Evolutionary conservation across 2,797 vertebrate species (phyloP), one percentile per base, ranked within the genome.

Genomic region (Cuculus canorus): DNA sequence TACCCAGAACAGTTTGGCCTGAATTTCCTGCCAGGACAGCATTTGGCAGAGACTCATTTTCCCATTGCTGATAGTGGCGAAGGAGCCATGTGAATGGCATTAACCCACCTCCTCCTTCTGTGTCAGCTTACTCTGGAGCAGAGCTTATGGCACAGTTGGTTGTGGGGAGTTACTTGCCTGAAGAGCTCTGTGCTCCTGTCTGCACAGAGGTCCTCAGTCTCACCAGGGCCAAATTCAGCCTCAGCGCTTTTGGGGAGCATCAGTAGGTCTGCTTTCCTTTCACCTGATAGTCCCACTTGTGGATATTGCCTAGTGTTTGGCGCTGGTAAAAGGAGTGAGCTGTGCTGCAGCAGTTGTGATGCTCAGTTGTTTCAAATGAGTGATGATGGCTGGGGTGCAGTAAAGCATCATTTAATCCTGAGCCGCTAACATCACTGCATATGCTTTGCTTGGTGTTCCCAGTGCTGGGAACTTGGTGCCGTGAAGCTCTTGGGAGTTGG

Each of bases 291-390:
- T 33, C 50, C 21, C 23, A 30, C 5, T 22, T 11, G 53, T 18
- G 11, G 8, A n/a, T 5, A 17, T 27, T 0, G 8, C 30, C 19
- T 18, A 28, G n/a, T 17, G 60, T n/a, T 25, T 22, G 64, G 65
- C 35, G 54, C 65, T 5, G 18, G 22, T n/a, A 27, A 22, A 17
- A 2, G 1, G 18, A 27, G 30, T 1, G 9, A 41, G 35, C 65
- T 14, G 25, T 0, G 5, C 65, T 15, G 54, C 0, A 2, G 24
- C 11, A 9, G 30, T 12, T 23, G 35, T 18, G 41, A 9, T 41
- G 43, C 39, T 37, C 25, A n/a, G n/a, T n/a, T 13, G 39, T 35
- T 54, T 54, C 4, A 9, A 35, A 48, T 19, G 5, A 32, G 1
- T 13, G 27, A 8, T 32, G 68, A 10, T 63, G 80, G 7, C 66